These are phyloP conservation scores for Proisotoma minuta DNA, from an alignment of 2,888 invertebrate genomes.

Conservation along the genomic window DNA sequence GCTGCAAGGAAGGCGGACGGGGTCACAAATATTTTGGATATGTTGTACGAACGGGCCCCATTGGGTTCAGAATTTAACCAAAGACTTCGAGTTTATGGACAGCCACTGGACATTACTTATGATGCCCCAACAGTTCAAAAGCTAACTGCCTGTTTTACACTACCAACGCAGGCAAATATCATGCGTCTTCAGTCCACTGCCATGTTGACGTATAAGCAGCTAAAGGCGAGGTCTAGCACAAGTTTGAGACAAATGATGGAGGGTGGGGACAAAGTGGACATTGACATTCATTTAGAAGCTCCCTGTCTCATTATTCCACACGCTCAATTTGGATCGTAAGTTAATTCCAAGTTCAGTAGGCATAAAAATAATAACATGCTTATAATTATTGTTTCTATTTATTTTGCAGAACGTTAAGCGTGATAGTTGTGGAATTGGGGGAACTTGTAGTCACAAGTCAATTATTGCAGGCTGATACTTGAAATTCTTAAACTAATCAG, in stretches of 20 bases:
- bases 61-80: constrained; percentile 24
- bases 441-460: constrained; percentile 35
- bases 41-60: constrained; percentile 22
- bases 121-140: constrained; percentile 15
- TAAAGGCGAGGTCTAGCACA: constrained; percentile 11
- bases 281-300: constrained; percentile 72
- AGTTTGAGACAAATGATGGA: constrained; percentile 22
- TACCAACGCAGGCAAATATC: background rate
- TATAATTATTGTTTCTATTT: constrained; percentile 13
- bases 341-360: background rate
- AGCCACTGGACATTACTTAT: constrained; percentile 26
- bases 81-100: constrained; percentile 17
- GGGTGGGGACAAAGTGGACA: constrained; percentile 22
- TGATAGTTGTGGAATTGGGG: constrained; percentile 81
- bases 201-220: constrained; percentile 14
- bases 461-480: background rate
- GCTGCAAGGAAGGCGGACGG: constrained; percentile 15
- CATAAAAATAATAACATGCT: background rate
- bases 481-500: background rate
- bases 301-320: constrained; percentile 82
- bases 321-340: constrained; percentile 63
- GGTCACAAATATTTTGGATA: constrained; percentile 19
- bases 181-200: constrained; percentile 5
- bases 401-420: constrained; percentile 56
- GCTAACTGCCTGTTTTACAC: constrained; percentile 17